These are phyloP conservation scores for Edolisoma coerulescens DNA, from an alignment of 2,113 vertebrate species.

Conservation along the genomic window DNA sequence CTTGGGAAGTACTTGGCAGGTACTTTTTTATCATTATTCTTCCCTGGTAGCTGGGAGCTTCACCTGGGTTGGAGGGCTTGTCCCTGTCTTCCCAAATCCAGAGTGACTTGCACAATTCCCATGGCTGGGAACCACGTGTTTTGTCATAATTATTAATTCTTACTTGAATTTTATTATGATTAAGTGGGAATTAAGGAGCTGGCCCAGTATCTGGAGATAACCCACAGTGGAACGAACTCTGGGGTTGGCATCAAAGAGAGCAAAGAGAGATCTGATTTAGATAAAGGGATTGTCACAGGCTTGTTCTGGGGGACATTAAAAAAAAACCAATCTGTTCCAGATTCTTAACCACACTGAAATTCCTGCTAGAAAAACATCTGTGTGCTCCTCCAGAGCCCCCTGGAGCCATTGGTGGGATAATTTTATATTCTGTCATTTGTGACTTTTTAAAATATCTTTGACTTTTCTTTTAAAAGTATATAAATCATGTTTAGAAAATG, in stretches of 20 bases:
- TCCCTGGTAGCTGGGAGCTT: background rate
- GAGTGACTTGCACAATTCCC: background rate
- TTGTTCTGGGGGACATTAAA: background rate
- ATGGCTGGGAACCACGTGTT: fast-evolving
- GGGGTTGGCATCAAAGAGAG: background rate
- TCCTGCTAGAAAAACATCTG: background rate
- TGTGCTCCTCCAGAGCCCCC: background rate
- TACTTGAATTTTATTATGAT: background rate
- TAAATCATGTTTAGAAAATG: background rate
- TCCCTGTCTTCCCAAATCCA: background rate
- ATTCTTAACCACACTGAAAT: background rate
- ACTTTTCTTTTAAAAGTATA: background rate
- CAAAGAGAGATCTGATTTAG: background rate
- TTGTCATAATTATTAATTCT: background rate
- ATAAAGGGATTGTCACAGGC: background rate
- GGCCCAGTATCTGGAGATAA: background rate
- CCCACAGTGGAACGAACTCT: background rate
- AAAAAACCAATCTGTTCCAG: background rate
- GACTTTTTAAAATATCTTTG: background rate
- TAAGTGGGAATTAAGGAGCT: background rate
- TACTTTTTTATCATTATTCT: background rate
- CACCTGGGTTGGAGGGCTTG: background rate
- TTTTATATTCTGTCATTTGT: background rate
- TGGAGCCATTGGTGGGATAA: background rate
- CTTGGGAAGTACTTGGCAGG: background rate